These are phyloP conservation scores for Ispidina picta DNA, from an alignment of 2,797 vertebrate species.

Conservation along the genomic window DNA sequence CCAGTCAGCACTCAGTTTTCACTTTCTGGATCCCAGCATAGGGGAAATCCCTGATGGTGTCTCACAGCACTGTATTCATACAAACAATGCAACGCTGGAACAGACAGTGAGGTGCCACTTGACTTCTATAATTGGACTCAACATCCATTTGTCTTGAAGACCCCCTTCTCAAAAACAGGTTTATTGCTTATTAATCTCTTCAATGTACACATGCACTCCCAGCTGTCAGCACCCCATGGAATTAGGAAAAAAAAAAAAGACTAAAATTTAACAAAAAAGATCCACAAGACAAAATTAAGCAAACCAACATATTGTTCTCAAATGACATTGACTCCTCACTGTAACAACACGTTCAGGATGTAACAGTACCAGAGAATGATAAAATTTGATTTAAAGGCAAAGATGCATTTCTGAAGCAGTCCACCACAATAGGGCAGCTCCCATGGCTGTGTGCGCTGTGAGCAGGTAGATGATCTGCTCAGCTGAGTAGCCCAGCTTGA, in stretches of 20 bases:
- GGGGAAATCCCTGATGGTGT: background rate
- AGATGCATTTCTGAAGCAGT: background rate
- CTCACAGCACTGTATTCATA: conserved; percentile 18
- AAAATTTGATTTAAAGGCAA: background rate
- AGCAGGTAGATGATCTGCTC: too few species aligned
- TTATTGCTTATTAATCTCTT: background rate
- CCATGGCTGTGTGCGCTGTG: too few species aligned
- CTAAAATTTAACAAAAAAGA: background rate
- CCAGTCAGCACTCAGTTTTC: background rate
- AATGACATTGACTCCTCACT: background rate
- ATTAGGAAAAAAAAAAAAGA: background rate
- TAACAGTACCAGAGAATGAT: background rate
- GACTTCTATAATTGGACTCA: conserved; percentile 32
- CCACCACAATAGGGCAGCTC: too few species aligned
- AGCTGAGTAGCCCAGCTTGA: too few species aligned
- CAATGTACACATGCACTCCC: rapidly evolving
- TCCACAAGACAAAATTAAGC: background rate
- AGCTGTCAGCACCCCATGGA: background rate
- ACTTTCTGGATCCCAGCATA: background rate
- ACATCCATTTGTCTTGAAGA: background rate
- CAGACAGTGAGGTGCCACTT: background rate
- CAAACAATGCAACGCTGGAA: conserved; percentile 30
- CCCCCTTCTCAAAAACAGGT: background rate
- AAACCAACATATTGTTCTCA: background rate
- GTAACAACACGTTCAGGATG: background rate